Conservation (phyloP, 1,140 invertebrate genomes). For the Phocides pigmalion region DNA sequence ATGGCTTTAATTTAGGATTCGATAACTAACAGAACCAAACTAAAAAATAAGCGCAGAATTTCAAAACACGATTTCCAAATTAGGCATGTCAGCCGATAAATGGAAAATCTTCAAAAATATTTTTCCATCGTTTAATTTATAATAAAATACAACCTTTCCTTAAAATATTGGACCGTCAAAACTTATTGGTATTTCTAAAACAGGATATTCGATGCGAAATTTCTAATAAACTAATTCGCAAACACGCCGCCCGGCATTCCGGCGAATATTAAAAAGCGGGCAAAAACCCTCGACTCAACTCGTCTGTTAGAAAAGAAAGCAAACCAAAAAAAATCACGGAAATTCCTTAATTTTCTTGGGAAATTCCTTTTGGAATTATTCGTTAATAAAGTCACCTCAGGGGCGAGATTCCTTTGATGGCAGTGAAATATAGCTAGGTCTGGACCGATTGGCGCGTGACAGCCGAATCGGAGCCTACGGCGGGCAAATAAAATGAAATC, state of each 20-base stretch:
- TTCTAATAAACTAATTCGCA: constrained; percentile 54
- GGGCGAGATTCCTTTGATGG: constrained; percentile 65
- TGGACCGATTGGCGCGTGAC: constrained; percentile 58
- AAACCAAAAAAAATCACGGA: constrained; percentile 52
- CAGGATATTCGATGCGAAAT: constrained; percentile 42
- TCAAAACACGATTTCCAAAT: constrained; percentile 7
- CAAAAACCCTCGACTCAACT: constrained; percentile 48
- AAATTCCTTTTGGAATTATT: constrained; percentile 67
- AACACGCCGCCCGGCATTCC: constrained; percentile 45
- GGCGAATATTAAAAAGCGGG: constrained; percentile 51
- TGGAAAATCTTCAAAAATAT: constrained; percentile 11
- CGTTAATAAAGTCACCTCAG: constrained; percentile 62
- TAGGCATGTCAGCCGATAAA: neutral
- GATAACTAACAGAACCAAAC: neutral
- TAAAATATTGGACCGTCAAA: constrained; percentile 24
- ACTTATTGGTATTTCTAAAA: constrained; percentile 45
- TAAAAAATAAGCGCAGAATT: constrained; percentile 4
- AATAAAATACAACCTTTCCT: constrained; percentile 17
- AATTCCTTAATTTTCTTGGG: constrained; percentile 67
- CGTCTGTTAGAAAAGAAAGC: constrained; percentile 54
- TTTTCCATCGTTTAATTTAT: constrained; percentile 26
- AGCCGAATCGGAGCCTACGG: constrained; percentile 64
- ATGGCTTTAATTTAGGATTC: no score
- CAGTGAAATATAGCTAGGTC: constrained; percentile 66
- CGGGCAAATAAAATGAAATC: constrained; percentile 75